Base-by-base conservation (phyloP, 2,888 invertebrate genomes). In the Ashinkailepas kermadecensis region DNA sequence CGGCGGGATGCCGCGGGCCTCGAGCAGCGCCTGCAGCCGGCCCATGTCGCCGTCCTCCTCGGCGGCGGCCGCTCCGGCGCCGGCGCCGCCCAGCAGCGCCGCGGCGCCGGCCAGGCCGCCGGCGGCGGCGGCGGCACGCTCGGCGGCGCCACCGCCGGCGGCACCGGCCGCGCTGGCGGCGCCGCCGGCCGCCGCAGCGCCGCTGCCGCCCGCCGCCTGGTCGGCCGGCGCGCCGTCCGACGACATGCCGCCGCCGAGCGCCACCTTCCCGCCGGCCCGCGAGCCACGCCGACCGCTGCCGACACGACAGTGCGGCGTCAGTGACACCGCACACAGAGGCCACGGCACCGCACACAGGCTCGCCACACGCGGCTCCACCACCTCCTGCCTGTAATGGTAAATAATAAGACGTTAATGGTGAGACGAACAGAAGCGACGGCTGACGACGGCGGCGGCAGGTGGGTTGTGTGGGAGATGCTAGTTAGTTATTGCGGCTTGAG, bases 21-120 rank as follows among this genome's bases (percentile, higher is more conserved):
- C 98, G 81, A 98, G 90, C 85, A 98, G 89, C 56, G 97, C 97
- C 88, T 98, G 97, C 82, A 98, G 90, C 80, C 97, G 92, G 67
- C 97, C 97, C 87, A 98, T 97, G 89, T 98, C 97, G 85, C 94
- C 95, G 87, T 97, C 97, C 88, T 97, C 97, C 85, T 93, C 92
- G 86, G 93, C 93, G 82, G 85, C 85, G 81, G 86, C 87, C 57
- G 85, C 86, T 81, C 85, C 84, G 56, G 54, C 65, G 10, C 18
- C 74, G 54, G 54, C 65, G n/a, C n/a, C n/a, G 8, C n/a, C 54
- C 9, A 56, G 56, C 74, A 56, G 21, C 56, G 74, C 74, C 56
- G 74, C 74, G 10, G 74, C 74, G 11, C 54, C 74, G 74, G 54
- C 54, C 18, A 56, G 15, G 18, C 74, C 74, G 18, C 23, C 74